Percentiles rank a stretch among this genome's conserved stretches.
phyloP scores from a whole-genome alignment of 2,797 vertebrate genomes.

The Pantherophis alleghaniensis region DNA sequence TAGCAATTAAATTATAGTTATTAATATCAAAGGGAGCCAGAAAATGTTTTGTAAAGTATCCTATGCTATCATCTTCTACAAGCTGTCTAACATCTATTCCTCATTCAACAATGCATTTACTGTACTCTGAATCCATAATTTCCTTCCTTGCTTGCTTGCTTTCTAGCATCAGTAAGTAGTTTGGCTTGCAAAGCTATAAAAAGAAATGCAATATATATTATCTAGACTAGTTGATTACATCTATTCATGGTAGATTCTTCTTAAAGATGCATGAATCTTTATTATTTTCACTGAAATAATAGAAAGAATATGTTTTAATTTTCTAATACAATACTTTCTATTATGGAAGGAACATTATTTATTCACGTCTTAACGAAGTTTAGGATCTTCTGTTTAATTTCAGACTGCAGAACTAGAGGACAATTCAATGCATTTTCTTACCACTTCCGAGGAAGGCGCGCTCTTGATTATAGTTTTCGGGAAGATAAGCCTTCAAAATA shows the following conservation, averaged over 20 bases:
- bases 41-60: background rate
- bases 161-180: background rate
- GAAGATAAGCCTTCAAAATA: constrained; percentile 73
- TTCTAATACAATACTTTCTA: background rate
- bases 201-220: background rate
- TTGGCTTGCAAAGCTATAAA: background rate
- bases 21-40: background rate
- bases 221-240: background rate
- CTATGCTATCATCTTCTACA: background rate
- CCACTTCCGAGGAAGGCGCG: constrained; percentile 92
- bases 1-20: background rate
- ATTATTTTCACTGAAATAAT: background rate
- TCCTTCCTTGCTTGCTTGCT: background rate
- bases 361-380: background rate
- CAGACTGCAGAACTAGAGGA: constrained; percentile 95
- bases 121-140: background rate
- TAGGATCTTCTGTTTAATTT: constrained; percentile 32
- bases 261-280: background rate
- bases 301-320: background rate
- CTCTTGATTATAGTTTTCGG: constrained; percentile 86
- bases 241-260: background rate
- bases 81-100: background rate
- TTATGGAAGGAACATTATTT: background rate
- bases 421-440: constrained; percentile 94
- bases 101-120: background rate